Base-by-base conservation (phyloP, 2,888 invertebrate species). In the Hofmannophila pseudospretella region DNA sequence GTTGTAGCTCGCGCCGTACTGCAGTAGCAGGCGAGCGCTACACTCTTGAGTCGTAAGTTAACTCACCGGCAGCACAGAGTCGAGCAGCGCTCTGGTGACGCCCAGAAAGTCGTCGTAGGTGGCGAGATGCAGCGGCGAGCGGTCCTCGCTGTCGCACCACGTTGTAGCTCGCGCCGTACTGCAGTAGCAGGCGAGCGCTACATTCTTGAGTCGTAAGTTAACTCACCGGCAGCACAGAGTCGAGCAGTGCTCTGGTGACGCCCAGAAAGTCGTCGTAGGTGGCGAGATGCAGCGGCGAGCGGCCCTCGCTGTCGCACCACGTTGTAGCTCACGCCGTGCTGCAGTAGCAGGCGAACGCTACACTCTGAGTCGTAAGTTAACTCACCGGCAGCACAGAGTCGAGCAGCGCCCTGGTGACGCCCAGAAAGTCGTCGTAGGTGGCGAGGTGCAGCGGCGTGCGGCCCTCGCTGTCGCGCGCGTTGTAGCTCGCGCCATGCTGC, bases 391-490 rank as follows among this genome's bases (percentile, higher is more conserved):
- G 11, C 5, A 19, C 22, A 4, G 41, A 41, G 0, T 52, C 44
- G 7, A 75, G 44, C 31, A 81, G 54, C 32, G 51, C 54, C 1
- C 39, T 38, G 23, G 62, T 46, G 14, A 60, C 67, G 12, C 37
- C 36, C 26, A 56, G 48, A 25, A 60, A 50, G 43, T 62, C 67
- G 56, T 73, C 74, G 51, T 64, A 67, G 5, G 70, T 77, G 44
- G 82, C 82, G 30, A 82, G 64, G 49, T 85, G 84, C 36, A 82
- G 58, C 37, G 81, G 67, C 33, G 75, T 66, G 49, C 84, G 75
- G 1, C 67, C 75, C 16, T 46, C 54, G 3, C 42, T 44, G 58
- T 79, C 79, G 2, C 67, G 57, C 45, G 47, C 58, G 47, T 35
- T 39, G 35, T 40, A 43, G 34, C 48, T 44, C 1, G 77, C 76